These are phyloP conservation scores for Panthera uncia DNA, from an alignment of 2,113 vertebrate genomes.

Conservation along the genomic window DNA sequence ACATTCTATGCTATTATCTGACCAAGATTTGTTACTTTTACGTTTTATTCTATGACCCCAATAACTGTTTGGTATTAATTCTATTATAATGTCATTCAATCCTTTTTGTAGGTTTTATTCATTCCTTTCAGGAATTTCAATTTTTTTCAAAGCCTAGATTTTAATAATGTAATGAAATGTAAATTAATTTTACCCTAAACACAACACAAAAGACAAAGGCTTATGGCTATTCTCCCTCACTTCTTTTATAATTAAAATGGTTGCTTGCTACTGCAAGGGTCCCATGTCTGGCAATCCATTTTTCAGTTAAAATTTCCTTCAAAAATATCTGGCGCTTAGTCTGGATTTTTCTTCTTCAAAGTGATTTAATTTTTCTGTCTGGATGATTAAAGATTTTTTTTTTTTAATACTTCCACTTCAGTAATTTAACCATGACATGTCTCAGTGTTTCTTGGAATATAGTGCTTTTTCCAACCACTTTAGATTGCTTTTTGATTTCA, in stretches of 20 bases:
- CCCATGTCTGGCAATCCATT: background rate
- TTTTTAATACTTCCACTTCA: background rate
- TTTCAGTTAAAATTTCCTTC: background rate
- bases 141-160: background rate
- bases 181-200: background rate
- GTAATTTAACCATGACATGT: background rate
- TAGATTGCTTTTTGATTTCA: conserved; percentile 13
- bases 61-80: background rate
- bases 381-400: background rate
- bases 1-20: background rate
- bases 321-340: background rate
- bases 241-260: background rate
- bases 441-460: background rate
- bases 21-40: background rate
- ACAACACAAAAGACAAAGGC: background rate
- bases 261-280: background rate
- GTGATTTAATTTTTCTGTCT: conserved; percentile 4
- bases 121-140: background rate
- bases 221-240: background rate
- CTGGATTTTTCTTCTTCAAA: background rate
- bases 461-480: background rate
- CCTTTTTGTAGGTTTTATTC: background rate
- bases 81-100: background rate
- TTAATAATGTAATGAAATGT: background rate
- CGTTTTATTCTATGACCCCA: background rate